Evolutionary conservation across 2,797 vertebrate genomes (phyloP), one percentile per base, ranked within the genome.

Genomic region (Leontopithecus rosalia): DNA sequence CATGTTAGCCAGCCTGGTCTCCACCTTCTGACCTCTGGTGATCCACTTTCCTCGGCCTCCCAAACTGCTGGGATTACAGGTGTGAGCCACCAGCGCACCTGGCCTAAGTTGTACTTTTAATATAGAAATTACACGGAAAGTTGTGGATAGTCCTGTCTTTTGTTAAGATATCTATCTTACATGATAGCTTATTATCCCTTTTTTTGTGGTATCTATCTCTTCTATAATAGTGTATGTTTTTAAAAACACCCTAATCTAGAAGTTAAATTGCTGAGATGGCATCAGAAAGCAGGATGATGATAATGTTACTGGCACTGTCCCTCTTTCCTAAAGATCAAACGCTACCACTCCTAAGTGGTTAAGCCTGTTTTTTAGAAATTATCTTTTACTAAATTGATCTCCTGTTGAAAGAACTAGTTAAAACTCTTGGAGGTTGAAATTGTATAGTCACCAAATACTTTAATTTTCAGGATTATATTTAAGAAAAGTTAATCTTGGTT

Each of bases 321-420:
- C 55, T 73, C 22, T 79, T 95, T 57, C 14, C 39, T 92, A 28
- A 67, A 76, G 8, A 52, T 57, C 87, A 93, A 24, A 30, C 46
- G 24, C 30, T 36, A 46, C 1, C 17, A 12, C 57, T 39, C 30
- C 77, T 70, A 80, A 67, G 55, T 58, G 19, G 36, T 88, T 72
- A 90, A 84, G 17, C 30, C 30, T 92, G 20, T 72, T 82, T 82
- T 55, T 82, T 48, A 79, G 19, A 92, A 92, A 82, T 77, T 76
- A 55, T 57, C 58, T 96, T 95, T 94, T 79, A 58, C 43, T 90
- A 90, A 87, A 48, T 79, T 87, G 61, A 88, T 55, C 77, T 90
- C 83, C 41, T 70, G 50, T 48, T 36, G 70, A 64, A 86, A 90
- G 22, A 67, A 39, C 14, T 64, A 64, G 61, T 64, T 64, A 64